Conservation (phyloP, 2,888 invertebrate species). For the Polydrusus pterygomalis region DNA sequence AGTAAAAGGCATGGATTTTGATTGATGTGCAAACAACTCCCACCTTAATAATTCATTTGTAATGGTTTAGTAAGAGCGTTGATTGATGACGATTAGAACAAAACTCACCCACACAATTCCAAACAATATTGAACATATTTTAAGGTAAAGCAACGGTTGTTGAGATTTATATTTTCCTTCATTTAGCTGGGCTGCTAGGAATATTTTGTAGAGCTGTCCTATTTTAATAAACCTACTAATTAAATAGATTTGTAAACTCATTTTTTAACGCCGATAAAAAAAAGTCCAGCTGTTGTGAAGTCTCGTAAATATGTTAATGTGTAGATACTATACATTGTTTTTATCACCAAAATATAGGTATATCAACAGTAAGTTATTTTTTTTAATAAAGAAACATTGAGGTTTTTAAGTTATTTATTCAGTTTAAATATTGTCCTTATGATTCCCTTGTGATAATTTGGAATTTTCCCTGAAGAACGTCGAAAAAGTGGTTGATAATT, state of each 20-base stretch:
- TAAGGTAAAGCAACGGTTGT: conserved; percentile 1
- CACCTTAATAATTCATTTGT: conserved; percentile 41
- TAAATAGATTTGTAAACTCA: too few relatives aligned
- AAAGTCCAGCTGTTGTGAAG: too few relatives aligned
- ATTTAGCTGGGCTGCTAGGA: not conserved
- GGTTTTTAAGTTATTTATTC: not conserved
- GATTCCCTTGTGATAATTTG: not conserved
- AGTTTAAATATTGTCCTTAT: not conserved
- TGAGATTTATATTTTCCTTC: conserved; percentile 14
- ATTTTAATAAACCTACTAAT: not conserved
- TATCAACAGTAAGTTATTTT: not conserved
- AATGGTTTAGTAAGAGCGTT: conserved; percentile 30
- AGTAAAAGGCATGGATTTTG: conserved; percentile 20
- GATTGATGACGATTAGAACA: conserved; percentile 39
- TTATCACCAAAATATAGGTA: too few relatives aligned
- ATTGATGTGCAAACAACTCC: conserved; percentile 36
- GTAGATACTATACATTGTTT: too few relatives aligned
- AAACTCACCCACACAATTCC: conserved; percentile 17
- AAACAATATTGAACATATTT: conserved; percentile 32
- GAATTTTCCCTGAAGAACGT: not conserved
- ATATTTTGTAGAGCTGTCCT: conserved; percentile 10
- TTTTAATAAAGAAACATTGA: not conserved
- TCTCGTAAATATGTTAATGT: too few relatives aligned
- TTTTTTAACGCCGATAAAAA: too few relatives aligned
- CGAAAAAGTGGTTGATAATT: not conserved